These are phyloP conservation scores for Cenopis cana DNA, from an alignment of 2,888 invertebrate species.

Conservation along the genomic window DNA sequence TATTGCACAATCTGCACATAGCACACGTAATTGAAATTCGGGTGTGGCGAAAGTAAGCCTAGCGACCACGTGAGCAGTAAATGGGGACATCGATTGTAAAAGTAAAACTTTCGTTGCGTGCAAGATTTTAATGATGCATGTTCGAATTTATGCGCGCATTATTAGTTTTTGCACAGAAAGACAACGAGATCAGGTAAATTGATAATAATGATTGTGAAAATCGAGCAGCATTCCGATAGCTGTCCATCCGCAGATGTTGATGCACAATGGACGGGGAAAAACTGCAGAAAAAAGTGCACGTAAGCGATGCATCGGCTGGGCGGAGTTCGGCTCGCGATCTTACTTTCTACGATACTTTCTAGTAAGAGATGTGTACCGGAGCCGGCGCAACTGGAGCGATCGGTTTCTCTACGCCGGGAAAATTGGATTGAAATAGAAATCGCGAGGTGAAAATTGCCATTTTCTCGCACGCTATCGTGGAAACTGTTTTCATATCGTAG, in stretches of 20 bases:
- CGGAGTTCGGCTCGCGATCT: slow-evolving; percentile 77
- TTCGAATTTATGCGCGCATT: slow-evolving; percentile 23
- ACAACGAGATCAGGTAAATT: slow-evolving; percentile 25
- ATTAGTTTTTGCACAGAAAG: slow-evolving; percentile 26
- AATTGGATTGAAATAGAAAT: slow-evolving; percentile 85
- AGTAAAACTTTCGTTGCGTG: slow-evolving; percentile 43
- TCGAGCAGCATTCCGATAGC: slow-evolving; percentile 48
- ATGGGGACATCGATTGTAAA: slow-evolving; percentile 38
- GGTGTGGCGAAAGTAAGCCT: slow-evolving; percentile 79
- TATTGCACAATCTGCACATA: slow-evolving; percentile 76
- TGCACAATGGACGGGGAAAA: slow-evolving; percentile 53
- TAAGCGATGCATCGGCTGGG: slow-evolving; percentile 76
- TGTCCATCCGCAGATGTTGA: slow-evolving; percentile 37
- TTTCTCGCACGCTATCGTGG: slow-evolving; percentile 76
- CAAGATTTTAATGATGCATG: slow-evolving; percentile 28
- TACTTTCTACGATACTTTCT: slow-evolving; percentile 85
- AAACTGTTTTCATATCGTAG: slow-evolving; percentile 54
- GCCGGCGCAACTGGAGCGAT: slow-evolving; percentile 82
- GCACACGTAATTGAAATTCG: slow-evolving; percentile 80
- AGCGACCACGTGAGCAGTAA: slow-evolving; percentile 50
- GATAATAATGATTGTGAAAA: slow-evolving; percentile 46
- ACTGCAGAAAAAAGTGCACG: slow-evolving; percentile 71
- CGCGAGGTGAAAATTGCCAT: slow-evolving; percentile 78
- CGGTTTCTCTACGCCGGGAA: slow-evolving; percentile 83
- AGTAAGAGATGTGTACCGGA: slow-evolving; percentile 83